Conservation (phyloP, 2,888 invertebrate genomes). For the Zygothrica quintamaculata region DNA sequence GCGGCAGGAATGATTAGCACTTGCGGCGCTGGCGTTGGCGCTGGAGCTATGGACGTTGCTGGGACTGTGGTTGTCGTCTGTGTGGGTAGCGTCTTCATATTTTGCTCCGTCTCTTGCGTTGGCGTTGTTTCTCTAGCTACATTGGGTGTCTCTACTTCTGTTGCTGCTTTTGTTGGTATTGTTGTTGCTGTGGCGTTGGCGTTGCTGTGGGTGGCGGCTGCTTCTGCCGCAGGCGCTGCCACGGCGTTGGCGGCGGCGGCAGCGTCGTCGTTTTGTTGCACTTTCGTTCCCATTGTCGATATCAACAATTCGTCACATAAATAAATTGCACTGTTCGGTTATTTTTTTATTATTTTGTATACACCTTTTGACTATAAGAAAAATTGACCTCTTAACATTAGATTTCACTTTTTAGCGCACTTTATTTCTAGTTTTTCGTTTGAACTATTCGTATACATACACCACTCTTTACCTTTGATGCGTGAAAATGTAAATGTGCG, state of each 20-base stretch:
- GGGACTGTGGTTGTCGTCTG: conserved; percentile 40
- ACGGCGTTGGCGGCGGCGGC: conserved; percentile 46
- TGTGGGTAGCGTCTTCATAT: conserved; percentile 53
- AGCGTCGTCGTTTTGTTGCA: conserved; percentile 76
- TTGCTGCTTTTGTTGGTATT: conserved; percentile 33
- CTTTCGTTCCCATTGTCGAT: conserved; percentile 64
- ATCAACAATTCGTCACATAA: conserved; percentile 71
- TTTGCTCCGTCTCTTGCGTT: conserved; percentile 44
- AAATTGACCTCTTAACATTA: conserved; percentile 61
- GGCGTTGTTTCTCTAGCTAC: conserved; percentile 44
- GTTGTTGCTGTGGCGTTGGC: conserved; percentile 61
- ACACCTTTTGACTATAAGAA: conserved; percentile 50
- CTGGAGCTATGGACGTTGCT: conserved; percentile 36
- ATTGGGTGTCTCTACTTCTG: conserved; percentile 10
- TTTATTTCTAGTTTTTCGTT: conserved; percentile 50
- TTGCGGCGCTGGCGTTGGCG: conserved; percentile 58
- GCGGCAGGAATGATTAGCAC: conserved; percentile 70
- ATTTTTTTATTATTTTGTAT: too few species aligned
- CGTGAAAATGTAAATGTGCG: conserved; percentile 16
- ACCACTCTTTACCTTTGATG: conserved; percentile 13
- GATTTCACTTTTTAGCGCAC: conserved; percentile 70
- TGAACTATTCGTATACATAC: conserved; percentile 39
- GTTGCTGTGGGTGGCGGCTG: conserved; percentile 64
- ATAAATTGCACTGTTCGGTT: conserved; percentile 63
- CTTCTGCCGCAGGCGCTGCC: conserved; percentile 57